Evolutionary conservation across 2,888 invertebrate genomes (phyloP).

Genomic region (Lissocephala sabroskyi): DNA sequence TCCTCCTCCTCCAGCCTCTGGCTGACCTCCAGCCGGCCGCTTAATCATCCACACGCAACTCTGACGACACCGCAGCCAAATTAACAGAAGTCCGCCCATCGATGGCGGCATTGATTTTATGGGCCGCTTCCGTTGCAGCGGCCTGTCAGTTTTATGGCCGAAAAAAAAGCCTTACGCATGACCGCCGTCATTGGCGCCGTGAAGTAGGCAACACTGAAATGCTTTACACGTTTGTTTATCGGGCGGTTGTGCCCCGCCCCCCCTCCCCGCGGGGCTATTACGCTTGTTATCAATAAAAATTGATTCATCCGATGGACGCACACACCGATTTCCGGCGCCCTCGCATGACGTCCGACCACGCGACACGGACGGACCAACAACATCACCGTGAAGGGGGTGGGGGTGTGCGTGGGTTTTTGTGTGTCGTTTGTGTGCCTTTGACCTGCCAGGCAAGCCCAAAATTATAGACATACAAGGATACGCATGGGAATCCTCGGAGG

Average conservation of each 20-base stretch:
- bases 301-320: slow-evolving; percentile 24
- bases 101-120: slow-evolving; percentile 37
- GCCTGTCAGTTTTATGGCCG: neutral
- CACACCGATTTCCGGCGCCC: slow-evolving; percentile 1
- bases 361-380: too few relatives aligned
- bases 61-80: too few relatives aligned
- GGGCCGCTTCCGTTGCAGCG: slow-evolving; percentile 31
- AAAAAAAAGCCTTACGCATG: too few relatives aligned
- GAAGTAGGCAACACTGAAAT: slow-evolving; percentile 35
- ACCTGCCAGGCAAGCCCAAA: slow-evolving; percentile 36
- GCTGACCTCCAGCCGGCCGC: too few relatives aligned
- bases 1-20: too few relatives aligned
- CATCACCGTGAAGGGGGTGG: slow-evolving; percentile 3
- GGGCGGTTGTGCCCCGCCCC: slow-evolving; percentile 1
- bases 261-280: neutral
- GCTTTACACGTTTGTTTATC: slow-evolving; percentile 14
- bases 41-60: too few relatives aligned
- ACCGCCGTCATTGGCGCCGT: slow-evolving; percentile 28
- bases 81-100: slow-evolving; percentile 8
- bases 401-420: slow-evolving; percentile 6
- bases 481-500: too few relatives aligned
- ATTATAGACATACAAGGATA: too few relatives aligned
- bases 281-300: slow-evolving; percentile 28
- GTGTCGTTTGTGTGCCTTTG: slow-evolving; percentile 24
- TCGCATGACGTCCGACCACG: slow-evolving; percentile 14